These are phyloP conservation scores for Copidosoma aretas DNA, from an alignment of 2,888 invertebrate species.

Conservation along the genomic window DNA sequence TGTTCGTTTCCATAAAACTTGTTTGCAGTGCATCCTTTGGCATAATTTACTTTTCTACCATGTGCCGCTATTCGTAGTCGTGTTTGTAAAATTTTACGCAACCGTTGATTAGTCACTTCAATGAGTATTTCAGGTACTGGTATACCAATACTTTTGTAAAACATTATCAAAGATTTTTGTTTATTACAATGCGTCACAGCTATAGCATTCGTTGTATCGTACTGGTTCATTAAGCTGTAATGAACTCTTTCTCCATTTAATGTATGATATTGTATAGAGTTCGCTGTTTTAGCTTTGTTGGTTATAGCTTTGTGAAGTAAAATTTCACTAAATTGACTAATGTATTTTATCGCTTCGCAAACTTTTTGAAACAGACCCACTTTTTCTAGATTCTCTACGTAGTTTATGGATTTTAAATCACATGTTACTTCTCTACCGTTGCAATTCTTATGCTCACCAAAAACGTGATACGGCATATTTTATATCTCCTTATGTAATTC, in stretches of 20 bases:
- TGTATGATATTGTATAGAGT: not conserved
- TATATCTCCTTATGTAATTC: too few species aligned
- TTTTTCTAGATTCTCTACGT: too few species aligned
- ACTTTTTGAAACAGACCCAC: too few species aligned
- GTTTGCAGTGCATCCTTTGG: not conserved
- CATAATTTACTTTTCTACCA: not conserved
- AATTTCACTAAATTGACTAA: slow-evolving; percentile 37
- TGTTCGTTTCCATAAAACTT: not conserved
- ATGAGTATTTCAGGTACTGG: not conserved
- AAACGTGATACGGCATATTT: too few species aligned
- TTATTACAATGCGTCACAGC: slow-evolving; percentile 24
- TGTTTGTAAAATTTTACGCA: not conserved
- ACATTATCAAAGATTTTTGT: slow-evolving; percentile 15
- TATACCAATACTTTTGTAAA: slow-evolving; percentile 5
- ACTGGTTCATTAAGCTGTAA: slow-evolving; percentile 4
- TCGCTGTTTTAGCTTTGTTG: slow-evolving; percentile 22
- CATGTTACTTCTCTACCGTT: too few species aligned
- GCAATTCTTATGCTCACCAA: too few species aligned
- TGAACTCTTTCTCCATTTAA: slow-evolving; percentile 8
- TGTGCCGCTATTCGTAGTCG: not conserved
- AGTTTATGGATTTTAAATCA: too few species aligned
- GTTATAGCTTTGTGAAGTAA: slow-evolving; percentile 29
- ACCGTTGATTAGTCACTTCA: not conserved
- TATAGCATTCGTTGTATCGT: slow-evolving; percentile 1
- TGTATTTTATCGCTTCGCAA: slow-evolving; percentile 6